A percentile compares a stretch with the other conserved stretches of the same genome.
phyloP scores from a whole-genome alignment of 2,888 invertebrate species.

The Ametastegia equiseti region DNA sequence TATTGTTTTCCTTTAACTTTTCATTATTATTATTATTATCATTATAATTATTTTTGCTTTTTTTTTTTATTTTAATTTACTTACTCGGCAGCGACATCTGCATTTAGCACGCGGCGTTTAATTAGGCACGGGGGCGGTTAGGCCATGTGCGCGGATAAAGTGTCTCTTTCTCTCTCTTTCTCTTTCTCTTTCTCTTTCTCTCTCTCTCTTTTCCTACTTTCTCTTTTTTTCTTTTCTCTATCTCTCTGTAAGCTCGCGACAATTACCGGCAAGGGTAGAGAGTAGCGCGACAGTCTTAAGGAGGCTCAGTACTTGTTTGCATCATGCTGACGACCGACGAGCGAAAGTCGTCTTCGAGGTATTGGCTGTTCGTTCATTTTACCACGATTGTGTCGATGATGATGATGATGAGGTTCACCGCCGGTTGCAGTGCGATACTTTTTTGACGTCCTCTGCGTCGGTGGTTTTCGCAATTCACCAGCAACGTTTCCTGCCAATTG shows the following conservation, averaged over 20 bases:
- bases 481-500: constrained; percentile 77
- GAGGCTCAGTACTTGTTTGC: constrained; percentile 71
- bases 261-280: constrained; percentile 11
- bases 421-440: constrained; percentile 61
- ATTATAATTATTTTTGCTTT: neutral
- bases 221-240: too few species aligned
- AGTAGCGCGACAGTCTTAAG: constrained; percentile 69
- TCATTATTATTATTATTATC: neutral
- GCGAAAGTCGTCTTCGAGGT: constrained; percentile 68
- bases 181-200: too few species aligned
- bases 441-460: constrained; percentile 61
- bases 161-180: too few species aligned
- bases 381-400: constrained; percentile 72
- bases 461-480: constrained; percentile 59
- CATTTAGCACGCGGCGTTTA: constrained; percentile 32
- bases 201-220: too few species aligned
- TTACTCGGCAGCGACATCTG: constrained; percentile 4
- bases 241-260: constrained; percentile 34
- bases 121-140: constrained; percentile 29
- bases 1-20: neutral
- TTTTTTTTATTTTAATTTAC: neutral
- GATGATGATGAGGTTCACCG: constrained; percentile 64
- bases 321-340: constrained; percentile 67
- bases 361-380: constrained; percentile 63
- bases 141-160: constrained; percentile 9